Evolutionary conservation across 1,140 invertebrate genomes (phyloP).

Genomic region (Anastatus disparis): DNA sequence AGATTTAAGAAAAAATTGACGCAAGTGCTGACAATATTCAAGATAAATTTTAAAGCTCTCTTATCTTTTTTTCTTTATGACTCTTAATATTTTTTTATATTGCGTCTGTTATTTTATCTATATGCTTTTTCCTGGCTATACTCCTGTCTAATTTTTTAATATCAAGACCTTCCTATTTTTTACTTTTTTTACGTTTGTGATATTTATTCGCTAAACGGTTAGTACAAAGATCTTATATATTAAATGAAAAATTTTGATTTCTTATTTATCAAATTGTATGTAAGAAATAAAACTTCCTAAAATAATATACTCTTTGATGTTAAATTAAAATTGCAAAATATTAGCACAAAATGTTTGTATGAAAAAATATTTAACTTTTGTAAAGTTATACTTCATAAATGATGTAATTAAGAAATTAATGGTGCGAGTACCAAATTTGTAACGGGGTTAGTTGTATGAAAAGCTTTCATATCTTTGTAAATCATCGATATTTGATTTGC

Average conservation of each 20-base stretch:
- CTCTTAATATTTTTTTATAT: background rate
- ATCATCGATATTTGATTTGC: too few species aligned
- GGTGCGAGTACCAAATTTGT: too few species aligned
- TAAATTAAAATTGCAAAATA: background rate
- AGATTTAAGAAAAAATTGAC: constrained; percentile 28
- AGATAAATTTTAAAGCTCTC: constrained; percentile 13
- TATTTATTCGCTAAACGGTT: background rate
- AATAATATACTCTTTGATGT: background rate
- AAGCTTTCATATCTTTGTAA: background rate
- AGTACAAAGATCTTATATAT: background rate
- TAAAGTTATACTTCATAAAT: constrained; percentile 16
- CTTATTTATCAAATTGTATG: background rate
- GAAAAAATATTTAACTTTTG: constrained; percentile 17
- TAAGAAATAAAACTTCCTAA: background rate
- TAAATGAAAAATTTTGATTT: background rate
- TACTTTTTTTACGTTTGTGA: background rate
- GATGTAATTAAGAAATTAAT: background rate
- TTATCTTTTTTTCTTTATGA: constrained; percentile 8
- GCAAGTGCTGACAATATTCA: constrained; percentile 34
- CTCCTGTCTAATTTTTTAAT: background rate
- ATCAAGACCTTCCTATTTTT: constrained; percentile 7
- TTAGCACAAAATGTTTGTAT: background rate
- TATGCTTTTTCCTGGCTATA: background rate
- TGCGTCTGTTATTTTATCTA: background rate
- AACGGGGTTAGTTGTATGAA: background rate